A percentile compares a stretch with the other conserved stretches of the same genome.
Conservation (phyloP, 92 coral and sea anemone species). For the Actinernus sp. region DNA sequence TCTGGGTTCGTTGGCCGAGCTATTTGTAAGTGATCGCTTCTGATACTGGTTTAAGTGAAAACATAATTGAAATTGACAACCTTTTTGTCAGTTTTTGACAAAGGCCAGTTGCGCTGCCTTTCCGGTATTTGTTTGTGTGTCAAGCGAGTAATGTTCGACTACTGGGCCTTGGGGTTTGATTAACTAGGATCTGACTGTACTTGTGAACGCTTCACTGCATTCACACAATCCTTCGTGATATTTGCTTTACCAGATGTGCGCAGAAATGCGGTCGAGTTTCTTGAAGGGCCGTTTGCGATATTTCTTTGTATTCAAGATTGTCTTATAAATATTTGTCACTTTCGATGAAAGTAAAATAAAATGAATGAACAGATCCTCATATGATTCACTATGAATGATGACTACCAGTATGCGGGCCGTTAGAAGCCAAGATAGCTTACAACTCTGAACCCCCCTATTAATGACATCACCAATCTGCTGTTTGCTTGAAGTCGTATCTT, state of each 20-base stretch:
- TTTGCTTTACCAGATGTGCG: conserved; percentile 3
- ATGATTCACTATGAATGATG: no score
- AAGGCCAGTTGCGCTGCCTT: conserved; percentile 60
- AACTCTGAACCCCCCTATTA: no score
- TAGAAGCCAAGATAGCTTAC: no score
- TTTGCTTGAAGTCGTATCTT: background rate
- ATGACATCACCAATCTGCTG: no score
- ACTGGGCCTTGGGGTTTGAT: conserved; percentile 18
- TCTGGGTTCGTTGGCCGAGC: background rate
- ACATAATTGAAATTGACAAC: conserved; percentile 71
- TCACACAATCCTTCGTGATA: conserved; percentile 12
- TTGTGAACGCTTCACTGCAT: background rate
- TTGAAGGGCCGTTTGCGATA: background rate
- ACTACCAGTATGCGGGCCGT: no score
- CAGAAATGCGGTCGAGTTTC: background rate
- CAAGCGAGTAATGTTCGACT: conserved; percentile 1
- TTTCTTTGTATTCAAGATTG: background rate
- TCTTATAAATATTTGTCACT: conserved; percentile 17
- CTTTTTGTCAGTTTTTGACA: conserved; percentile 73
- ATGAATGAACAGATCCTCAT: background rate
- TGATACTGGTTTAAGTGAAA: conserved; percentile 10
- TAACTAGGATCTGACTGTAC: background rate
- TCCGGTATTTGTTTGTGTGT: conserved; percentile 89
- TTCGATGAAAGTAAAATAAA: background rate
- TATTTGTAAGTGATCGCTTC: background rate